Base-by-base conservation (phyloP, 1,140 invertebrate genomes). In the Trichonephila inaurata region DNA sequence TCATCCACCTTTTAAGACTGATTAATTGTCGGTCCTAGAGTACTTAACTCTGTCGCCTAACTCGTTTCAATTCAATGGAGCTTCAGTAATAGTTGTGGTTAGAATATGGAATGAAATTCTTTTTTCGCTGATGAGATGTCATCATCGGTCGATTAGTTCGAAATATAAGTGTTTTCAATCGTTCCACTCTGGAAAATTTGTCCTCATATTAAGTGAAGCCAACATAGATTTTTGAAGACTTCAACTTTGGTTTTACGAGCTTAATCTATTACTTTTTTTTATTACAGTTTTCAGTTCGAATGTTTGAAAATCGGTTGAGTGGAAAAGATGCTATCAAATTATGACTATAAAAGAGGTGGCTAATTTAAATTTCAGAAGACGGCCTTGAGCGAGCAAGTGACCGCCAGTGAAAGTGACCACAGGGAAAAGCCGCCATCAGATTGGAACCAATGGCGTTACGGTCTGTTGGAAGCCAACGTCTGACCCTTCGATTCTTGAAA, bases 391-490 rank as follows among this genome's bases (percentile, higher is more conserved):
- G 21, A 5, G 51, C 51, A 51, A 51, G 51, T 12, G 51, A 51
- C 40, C 18, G 83, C 3, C n/a, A 87, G 61, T 28, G 28, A 87
- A 87, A 87, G 60, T 87, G 58, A 87, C 85, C 60, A 87, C 21
- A 62, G 10, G n/a, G 51, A 66, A 64, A 62, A 87, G 60, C 85
- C 61, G 60, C 60, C 19, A 87, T 40, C 85, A 87, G 85, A 87
- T 87, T 87, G 85, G 28, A 87, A 61, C 85, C 85, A 87, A 28
- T 62, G 40, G 21, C 28, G 60, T 64, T 87, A 16, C 85, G 60
- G 85, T 64, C 60, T 64, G 60, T 40, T 87, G 28, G 58, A 3
- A 61, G 1, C 12, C 66, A 62, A 60, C 28, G 60, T 62, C 60
- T 87, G 60, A 61, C 85, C 82, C 82, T n/a, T 85, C n/a, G 21